These are phyloP conservation scores for Eubucco bourcierii DNA, from an alignment of 2,113 vertebrate genomes.

Conservation along the genomic window DNA sequence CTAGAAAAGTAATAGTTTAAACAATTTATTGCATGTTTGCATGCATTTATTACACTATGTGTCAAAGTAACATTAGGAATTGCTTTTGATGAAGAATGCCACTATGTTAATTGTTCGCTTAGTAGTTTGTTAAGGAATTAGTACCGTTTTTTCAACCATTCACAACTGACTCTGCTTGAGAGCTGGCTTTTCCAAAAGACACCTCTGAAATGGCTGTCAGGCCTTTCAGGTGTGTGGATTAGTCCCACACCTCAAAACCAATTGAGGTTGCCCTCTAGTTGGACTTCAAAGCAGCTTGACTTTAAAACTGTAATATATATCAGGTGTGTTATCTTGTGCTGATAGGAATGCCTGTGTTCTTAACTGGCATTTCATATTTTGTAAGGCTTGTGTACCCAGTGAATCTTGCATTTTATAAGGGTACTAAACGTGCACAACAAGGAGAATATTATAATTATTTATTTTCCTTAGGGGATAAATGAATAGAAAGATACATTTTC, in stretches of 20 bases:
- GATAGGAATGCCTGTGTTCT: background rate
- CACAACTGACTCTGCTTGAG: background rate
- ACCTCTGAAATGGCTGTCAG: background rate
- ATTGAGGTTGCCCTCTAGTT: background rate
- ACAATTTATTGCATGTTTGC: constrained; percentile 62
- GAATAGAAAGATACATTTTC: background rate
- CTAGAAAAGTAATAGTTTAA: constrained; percentile 27
- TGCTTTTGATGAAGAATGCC: constrained; percentile 31
- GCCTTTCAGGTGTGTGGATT: background rate
- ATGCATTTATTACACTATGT: constrained; percentile 38
- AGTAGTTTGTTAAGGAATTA: background rate
- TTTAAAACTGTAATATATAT: background rate
- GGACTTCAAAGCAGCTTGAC: background rate
- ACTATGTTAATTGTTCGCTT: background rate
- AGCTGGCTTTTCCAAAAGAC: background rate
- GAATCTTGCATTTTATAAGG: background rate
- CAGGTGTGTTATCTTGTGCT: background rate
- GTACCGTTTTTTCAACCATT: background rate
- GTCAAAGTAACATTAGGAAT: constrained; percentile 19
- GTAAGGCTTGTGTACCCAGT: background rate
- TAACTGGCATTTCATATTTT: background rate
- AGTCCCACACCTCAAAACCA: background rate
- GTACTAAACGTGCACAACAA: background rate
- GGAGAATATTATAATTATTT: constrained; percentile 39
- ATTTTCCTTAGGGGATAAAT: constrained; percentile 50